These are phyloP conservation scores for Hypothenemus hampei DNA, from an alignment of 1,140 invertebrate species.

Conservation along the genomic window DNA sequence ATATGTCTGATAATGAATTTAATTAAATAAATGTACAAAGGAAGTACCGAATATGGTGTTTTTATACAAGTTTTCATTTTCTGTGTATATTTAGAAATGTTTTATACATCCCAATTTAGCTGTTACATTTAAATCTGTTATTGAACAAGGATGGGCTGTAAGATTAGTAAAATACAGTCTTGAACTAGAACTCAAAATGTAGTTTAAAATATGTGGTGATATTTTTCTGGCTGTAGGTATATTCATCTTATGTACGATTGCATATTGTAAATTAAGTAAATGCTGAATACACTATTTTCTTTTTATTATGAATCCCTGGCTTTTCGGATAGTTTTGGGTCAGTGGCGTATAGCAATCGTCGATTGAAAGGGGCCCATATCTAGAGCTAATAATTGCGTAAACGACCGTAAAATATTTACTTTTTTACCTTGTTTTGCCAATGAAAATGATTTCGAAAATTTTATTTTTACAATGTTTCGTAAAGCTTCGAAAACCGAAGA, in stretches of 20 bases:
- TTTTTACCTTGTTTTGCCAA: no score
- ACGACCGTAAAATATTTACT: no score
- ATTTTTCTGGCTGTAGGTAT: constrained; percentile 49
- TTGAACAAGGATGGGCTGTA: constrained; percentile 41
- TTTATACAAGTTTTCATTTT: constrained; percentile 47
- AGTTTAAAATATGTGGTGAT: constrained; percentile 49
- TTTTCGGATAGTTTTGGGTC: no score
- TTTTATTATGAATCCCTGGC: constrained; percentile 29
- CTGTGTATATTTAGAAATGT: constrained; percentile 45
- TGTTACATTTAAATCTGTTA: constrained; percentile 44
- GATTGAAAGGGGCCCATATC: no score
- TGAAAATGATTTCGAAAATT: no score
- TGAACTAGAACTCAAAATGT: constrained; percentile 44
- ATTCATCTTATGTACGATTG: constrained; percentile 47
- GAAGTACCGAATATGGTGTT: constrained; percentile 49
- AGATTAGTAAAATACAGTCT: constrained; percentile 39
- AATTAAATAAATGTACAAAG: constrained; percentile 55
- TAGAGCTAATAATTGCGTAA: no score
- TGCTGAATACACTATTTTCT: constrained; percentile 44
- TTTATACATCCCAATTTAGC: constrained; percentile 46
- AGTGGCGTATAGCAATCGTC: no score
- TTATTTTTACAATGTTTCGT: no score
- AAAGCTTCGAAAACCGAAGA: no score
- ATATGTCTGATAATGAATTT: constrained; percentile 51
- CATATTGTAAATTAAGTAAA: constrained; percentile 48